Evolutionary conservation across 2,113 vertebrate species (phyloP), one percentile per base, ranked within the genome.

Genomic region (Phyllostomus hastatus): DNA sequence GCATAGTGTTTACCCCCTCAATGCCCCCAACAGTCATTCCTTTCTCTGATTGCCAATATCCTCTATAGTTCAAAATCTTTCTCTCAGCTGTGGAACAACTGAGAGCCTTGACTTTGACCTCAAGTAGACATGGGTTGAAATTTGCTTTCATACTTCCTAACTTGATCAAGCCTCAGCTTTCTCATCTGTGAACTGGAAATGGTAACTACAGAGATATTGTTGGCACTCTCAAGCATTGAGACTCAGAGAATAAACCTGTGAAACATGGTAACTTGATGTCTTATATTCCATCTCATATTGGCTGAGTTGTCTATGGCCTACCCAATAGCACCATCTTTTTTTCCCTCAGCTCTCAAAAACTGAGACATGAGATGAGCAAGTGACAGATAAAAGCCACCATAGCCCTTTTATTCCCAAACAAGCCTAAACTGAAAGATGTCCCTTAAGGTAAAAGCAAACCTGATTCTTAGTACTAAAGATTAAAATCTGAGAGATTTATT

Each of bases 21-120:
- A 17, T 0, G 12, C 11, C 57, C 70, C 41, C 1, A 0, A 12
- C 1, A 15, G 38, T 20, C 48, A 19, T 20, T 33, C 33, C 52
- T 35, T 61, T 57, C 72, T 78, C 38, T 52, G 50, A 85, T 10
- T 91, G 28, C 35, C 22, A 10, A 15, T 26, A 67, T 8, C 26
- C 1, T 7, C 46, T n/a, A 20, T 28, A 66, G 8, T 48, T 52
- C 43, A 54, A 66, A 75, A 43, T 38, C 33, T 38, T 73, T 17
- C n/a, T 76, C 28, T 50, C 50, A 20, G 31, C 14, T 46, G 1
- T 12, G 11, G 1, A 35, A 19, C 15, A 79, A 17, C 4, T 20
- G 14, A 50, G 33, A 88, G 14, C 15, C 61, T 66, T 64, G 50
- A 69, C 75, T 64, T 84, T 84, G n/a, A 24, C 24, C 54, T 70